Conservation (phyloP, 2,888 invertebrate species). For the Macroteleia sp. region DNA sequence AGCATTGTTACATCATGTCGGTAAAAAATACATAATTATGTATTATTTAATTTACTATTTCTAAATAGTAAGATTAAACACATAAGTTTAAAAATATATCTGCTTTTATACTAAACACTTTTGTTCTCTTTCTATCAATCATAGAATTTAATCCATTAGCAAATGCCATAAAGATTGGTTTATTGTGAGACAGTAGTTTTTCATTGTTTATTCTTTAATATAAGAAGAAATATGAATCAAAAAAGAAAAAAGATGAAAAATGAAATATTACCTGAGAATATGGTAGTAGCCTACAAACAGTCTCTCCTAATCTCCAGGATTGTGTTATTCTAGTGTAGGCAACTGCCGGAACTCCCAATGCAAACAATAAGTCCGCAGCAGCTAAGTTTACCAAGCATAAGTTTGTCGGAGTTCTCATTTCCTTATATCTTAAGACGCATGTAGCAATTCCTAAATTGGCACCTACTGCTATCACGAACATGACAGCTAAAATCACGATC, state of each 20-base stretch:
- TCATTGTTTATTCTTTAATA: too few relatives aligned
- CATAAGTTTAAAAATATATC: too few relatives aligned
- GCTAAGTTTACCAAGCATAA: slow-evolving; percentile 86
- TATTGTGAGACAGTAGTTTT: too few relatives aligned
- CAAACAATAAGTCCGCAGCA: slow-evolving; percentile 87
- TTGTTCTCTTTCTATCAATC: too few relatives aligned
- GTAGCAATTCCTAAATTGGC: slow-evolving; percentile 85
- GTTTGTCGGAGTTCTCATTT: slow-evolving; percentile 86
- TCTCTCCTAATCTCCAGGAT: slow-evolving; percentile 85
- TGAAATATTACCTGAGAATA: slow-evolving; percentile 85
- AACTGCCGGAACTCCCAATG: slow-evolving; percentile 85
- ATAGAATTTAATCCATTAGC: too few relatives aligned
- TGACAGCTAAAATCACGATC: slow-evolving; percentile 82
- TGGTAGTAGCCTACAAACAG: slow-evolving; percentile 85
- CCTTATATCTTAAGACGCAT: slow-evolving; percentile 85
- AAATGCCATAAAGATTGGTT: too few relatives aligned
- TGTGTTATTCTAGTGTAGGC: slow-evolving; percentile 85
- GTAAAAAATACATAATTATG: too few relatives aligned
- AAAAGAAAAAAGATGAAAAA: not conserved
- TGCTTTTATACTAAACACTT: too few relatives aligned
- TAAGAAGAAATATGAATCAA: too few relatives aligned
- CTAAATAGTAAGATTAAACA: too few relatives aligned
- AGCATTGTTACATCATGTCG: too few relatives aligned
- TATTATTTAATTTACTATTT: too few relatives aligned
- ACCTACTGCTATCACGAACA: slow-evolving; percentile 84